Conservation (phyloP, 2,113 vertebrate genomes). For the Coturnix japonica region DNA sequence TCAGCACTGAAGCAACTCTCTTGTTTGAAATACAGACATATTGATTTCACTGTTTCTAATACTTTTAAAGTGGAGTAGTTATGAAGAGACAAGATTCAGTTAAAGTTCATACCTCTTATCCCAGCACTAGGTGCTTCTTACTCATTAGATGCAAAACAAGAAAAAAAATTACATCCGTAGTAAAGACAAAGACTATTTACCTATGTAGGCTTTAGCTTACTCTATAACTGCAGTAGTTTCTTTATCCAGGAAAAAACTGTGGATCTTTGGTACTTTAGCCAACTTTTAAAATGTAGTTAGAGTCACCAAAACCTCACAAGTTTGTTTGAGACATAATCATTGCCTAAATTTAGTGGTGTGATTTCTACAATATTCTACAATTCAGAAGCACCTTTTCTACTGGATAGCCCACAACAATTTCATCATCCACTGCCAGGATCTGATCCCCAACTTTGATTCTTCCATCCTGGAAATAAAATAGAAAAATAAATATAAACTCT, state of each 20-base stretch:
- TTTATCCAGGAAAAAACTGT: background rate
- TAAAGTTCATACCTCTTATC: background rate
- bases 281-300: background rate
- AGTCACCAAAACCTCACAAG: background rate
- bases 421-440: slow-evolving; percentile 87
- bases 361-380: background rate
- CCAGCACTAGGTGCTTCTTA: background rate
- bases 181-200: background rate
- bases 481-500: background rate
- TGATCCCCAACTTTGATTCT: slow-evolving; percentile 85
- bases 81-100: background rate
- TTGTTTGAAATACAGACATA: background rate
- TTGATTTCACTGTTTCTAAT: background rate
- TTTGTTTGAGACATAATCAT: background rate
- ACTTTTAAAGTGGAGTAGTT: background rate
- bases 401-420: slow-evolving; percentile 83
- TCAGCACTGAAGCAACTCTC: background rate
- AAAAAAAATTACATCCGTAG: background rate
- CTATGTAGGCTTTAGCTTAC: background rate
- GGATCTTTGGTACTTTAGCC: background rate
- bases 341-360: background rate
- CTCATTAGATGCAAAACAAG: background rate
- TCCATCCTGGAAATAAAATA: slow-evolving; percentile 80
- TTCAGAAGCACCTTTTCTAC: slow-evolving; percentile 85
- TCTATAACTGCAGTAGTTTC: background rate